These are phyloP conservation scores for Panopea generosa DNA, from an alignment of 2,888 invertebrate genomes.

Conservation along the genomic window DNA sequence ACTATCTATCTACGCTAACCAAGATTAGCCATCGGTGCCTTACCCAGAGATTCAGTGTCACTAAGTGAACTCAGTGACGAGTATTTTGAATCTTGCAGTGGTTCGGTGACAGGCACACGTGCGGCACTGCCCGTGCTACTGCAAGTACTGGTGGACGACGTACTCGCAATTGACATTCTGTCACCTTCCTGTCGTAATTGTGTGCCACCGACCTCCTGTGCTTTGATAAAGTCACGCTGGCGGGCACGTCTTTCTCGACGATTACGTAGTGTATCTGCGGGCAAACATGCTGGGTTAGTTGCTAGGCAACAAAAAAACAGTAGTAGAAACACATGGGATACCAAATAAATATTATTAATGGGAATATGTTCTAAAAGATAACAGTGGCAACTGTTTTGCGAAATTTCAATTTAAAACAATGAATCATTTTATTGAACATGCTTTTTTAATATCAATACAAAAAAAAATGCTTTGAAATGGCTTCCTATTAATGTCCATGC, in stretches of 20 bases:
- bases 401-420: too few species aligned
- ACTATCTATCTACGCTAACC: too few species aligned
- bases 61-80: conserved; percentile 71
- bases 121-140: conserved; percentile 61
- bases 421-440: too few species aligned
- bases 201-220: conserved; percentile 68
- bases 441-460: too few species aligned
- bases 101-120: conserved; percentile 33
- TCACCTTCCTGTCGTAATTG: conserved; percentile 58
- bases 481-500: too few species aligned
- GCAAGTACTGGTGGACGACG: conserved; percentile 70
- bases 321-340: conserved; percentile 10
- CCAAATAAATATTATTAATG: conserved; percentile 16
- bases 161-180: conserved; percentile 71
- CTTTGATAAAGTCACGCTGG: conserved; percentile 76
- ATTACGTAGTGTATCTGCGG: conserved; percentile 67
- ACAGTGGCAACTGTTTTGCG: too few species aligned
- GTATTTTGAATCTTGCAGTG: conserved; percentile 60
- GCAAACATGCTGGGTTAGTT: conserved; percentile 66
- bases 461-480: too few species aligned
- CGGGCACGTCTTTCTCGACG: conserved; percentile 73
- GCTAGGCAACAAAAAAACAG: conserved; percentile 48
- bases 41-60: conserved; percentile 69
- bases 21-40: too few species aligned
- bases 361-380: conserved; percentile 31